These are phyloP conservation scores for Umimayanthus chanpuru DNA, from an alignment of 92 coral and sea anemone genomes.

Conservation along the genomic window DNA sequence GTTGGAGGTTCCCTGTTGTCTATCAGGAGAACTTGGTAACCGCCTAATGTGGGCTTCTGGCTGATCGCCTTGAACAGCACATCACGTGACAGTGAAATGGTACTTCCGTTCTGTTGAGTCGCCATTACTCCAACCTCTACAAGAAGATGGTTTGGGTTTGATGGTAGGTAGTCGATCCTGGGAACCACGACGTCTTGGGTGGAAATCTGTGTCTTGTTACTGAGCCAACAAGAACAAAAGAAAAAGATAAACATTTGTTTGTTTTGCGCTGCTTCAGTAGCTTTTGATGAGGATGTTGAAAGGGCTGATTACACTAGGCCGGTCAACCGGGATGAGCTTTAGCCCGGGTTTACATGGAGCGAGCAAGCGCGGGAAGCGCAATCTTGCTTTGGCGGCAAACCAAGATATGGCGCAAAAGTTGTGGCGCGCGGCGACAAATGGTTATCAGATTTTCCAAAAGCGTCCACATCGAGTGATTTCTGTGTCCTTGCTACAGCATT, in stretches of 20 bases:
- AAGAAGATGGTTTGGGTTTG: background rate
- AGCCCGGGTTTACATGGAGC: too few species aligned
- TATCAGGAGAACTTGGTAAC: slow-evolving; percentile 13
- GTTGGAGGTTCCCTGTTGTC: background rate
- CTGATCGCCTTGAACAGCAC: slow-evolving; percentile 1
- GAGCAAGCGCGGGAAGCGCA: too few species aligned
- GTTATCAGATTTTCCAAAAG: too few species aligned
- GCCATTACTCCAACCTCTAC: slow-evolving; percentile 25
- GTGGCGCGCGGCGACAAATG: too few species aligned
- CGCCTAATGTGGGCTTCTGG: background rate
- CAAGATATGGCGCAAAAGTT: too few species aligned
- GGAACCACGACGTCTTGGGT: background rate
- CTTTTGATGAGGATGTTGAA: background rate
- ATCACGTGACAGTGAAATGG: background rate
- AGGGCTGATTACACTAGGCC: too few species aligned
- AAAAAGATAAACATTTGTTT: background rate
- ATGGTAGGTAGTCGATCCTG: background rate
- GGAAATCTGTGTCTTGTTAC: slow-evolving; percentile 21
- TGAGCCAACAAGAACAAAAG: background rate
- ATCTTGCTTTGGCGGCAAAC: too few species aligned
- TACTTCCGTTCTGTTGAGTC: background rate
- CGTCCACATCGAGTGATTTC: too few species aligned
- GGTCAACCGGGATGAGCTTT: too few species aligned
- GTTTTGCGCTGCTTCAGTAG: too few species aligned
- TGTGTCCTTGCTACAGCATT: too few species aligned